Evolutionary conservation across 92 coral and sea anemone genomes (phyloP).

Genomic region (Metridium senile): DNA sequence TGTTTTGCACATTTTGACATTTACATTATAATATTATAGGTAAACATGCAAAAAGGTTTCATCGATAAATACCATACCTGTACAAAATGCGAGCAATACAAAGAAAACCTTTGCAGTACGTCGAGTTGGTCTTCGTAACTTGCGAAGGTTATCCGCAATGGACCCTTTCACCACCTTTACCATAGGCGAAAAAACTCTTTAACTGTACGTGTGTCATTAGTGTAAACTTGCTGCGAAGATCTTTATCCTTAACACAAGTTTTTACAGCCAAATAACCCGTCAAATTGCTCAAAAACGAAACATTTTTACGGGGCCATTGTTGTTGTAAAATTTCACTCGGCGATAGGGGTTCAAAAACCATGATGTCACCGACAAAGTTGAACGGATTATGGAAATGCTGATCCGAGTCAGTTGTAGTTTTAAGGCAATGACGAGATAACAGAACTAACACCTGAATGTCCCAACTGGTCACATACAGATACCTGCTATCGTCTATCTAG

Average conservation of each 20-base stretch:
- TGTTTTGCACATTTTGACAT: not conserved
- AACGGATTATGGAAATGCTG: slow-evolving; percentile 32
- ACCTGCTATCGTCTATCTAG: not conserved
- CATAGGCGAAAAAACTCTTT: slow-evolving; percentile 39
- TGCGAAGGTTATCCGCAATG: slow-evolving; percentile 48
- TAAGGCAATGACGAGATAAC: slow-evolving; percentile 47
- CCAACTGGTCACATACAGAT: not conserved
- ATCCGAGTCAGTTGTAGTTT: slow-evolving; percentile 53
- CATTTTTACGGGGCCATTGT: not conserved
- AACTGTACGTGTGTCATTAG: slow-evolving; percentile 15
- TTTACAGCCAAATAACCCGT: not conserved
- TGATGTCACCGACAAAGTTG: slow-evolving; percentile 38
- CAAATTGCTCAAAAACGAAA: not conserved
- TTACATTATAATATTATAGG: not conserved
- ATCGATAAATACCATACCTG: slow-evolving; percentile 22
- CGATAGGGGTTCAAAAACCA: slow-evolving; percentile 12
- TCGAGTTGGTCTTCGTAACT: slow-evolving; percentile 34
- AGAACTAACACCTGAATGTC: not conserved
- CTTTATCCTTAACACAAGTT: not conserved
- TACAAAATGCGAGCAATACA: slow-evolving; percentile 1
- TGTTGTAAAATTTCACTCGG: not conserved
- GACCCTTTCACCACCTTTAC: slow-evolving; percentile 54
- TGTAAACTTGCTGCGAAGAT: not conserved
- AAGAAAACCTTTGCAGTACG: slow-evolving; percentile 10
- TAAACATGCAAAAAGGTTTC: not conserved